Evolutionary conservation across 1,140 invertebrate genomes (phyloP).

Genomic region (Ceratina japonica): DNA sequence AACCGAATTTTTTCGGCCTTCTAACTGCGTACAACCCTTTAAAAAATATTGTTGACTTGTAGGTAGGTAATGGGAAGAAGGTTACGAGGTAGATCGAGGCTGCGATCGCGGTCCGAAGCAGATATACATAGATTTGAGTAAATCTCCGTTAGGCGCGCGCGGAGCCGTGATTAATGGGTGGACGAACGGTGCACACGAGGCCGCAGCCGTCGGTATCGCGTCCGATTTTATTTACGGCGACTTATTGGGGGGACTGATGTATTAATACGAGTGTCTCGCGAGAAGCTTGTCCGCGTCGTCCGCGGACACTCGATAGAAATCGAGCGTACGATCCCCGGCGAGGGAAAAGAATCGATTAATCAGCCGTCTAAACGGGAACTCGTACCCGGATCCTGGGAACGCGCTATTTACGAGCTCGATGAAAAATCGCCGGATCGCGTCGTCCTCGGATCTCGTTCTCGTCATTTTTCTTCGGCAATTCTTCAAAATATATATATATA

Average conservation of each 20-base stretch:
- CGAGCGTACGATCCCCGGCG: not conserved
- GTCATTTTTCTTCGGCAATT: no score
- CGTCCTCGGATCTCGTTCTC: no score
- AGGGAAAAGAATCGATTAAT: not conserved
- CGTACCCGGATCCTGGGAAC: not conserved
- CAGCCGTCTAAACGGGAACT: not conserved
- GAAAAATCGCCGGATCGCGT: not conserved
- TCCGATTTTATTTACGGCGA: constrained; percentile 20
- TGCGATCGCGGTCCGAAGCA: not conserved
- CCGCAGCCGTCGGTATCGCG: not conserved
- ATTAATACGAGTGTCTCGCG: not conserved
- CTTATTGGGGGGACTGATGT: constrained; percentile 18
- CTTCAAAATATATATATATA: not conserved
- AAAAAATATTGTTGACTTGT: no score
- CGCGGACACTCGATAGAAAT: not conserved
- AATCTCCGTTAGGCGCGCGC: not conserved
- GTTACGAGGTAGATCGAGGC: no score
- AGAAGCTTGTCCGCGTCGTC: not conserved
- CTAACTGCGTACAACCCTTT: no score
- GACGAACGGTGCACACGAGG: constrained; percentile 2
- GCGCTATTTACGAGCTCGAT: not conserved
- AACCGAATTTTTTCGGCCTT: no score
- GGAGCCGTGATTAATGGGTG: constrained; percentile 25
- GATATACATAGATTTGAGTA: constrained; percentile 22
- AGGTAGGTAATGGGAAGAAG: no score